Evolutionary conservation across 2,888 invertebrate species (phyloP).

Genomic region (Amphiduros pacificus): DNA sequence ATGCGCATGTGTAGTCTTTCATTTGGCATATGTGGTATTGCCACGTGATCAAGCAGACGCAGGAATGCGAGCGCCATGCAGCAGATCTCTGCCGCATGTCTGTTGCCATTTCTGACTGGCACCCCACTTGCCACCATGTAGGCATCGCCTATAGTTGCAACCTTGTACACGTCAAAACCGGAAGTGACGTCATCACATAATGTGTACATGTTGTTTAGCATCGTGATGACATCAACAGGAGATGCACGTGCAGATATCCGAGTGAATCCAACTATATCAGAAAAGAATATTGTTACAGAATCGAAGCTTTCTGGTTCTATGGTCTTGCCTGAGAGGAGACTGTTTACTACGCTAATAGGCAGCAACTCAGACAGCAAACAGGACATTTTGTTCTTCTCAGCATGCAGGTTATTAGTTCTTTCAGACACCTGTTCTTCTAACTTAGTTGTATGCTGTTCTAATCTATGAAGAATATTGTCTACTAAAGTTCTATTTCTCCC

Average conservation of each 20-base stretch:
- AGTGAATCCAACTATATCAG: conserved; percentile 57
- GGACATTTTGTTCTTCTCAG: conserved; percentile 95
- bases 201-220: conserved; percentile 93
- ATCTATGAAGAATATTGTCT: conserved; percentile 86
- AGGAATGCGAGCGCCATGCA: conserved; percentile 31
- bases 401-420: conserved; percentile 90
- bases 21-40: conserved; percentile 26
- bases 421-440: conserved; percentile 91
- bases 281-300: conserved; percentile 60
- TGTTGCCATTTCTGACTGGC: conserved; percentile 17
- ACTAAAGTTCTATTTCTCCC: conserved; percentile 42
- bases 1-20: conserved; percentile 30
- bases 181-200: conserved; percentile 93
- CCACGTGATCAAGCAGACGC: conserved; percentile 20
- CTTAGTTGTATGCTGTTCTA: conserved; percentile 95
- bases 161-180: conserved; percentile 66
- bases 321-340: conserved; percentile 53
- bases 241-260: conserved; percentile 19
- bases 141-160: conserved; percentile 28
- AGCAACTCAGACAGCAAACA: conserved; percentile 89
- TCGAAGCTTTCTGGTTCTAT: conserved; percentile 59
- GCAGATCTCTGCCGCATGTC: conserved; percentile 31
- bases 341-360: conserved; percentile 70
- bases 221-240: conserved; percentile 70
- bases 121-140: conserved; percentile 31